These are phyloP conservation scores for Orthonychiurus folsomi DNA, from an alignment of 2,888 invertebrate genomes.

Conservation along the genomic window DNA sequence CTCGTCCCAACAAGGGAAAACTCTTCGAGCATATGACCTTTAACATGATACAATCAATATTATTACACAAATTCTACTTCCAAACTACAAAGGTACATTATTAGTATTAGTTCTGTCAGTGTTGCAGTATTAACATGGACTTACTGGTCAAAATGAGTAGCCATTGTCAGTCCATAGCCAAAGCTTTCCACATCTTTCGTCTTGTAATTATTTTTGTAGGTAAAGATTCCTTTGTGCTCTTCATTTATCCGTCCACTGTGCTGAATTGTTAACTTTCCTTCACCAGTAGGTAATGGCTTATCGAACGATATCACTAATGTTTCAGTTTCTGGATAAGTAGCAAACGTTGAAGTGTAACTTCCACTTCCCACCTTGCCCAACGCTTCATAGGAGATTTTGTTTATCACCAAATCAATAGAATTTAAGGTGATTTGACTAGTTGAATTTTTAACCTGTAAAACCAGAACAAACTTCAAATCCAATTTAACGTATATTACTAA, in stretches of 20 bases:
- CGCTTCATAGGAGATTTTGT: not conserved
- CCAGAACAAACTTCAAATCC: not conserved
- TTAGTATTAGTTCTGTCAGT: too few species aligned
- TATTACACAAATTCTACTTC: too few species aligned
- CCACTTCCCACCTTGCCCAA: not conserved
- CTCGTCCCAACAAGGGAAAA: not conserved
- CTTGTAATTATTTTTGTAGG: too few species aligned
- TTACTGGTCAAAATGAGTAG: too few species aligned
- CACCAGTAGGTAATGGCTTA: not conserved
- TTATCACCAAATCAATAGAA: not conserved
- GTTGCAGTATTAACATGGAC: too few species aligned
- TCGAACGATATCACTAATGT: not conserved
- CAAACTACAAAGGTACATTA: too few species aligned
- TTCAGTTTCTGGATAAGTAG: not conserved
- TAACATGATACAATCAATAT: too few species aligned
- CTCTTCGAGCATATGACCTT: conserved; percentile 1
- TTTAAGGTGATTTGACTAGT: not conserved
- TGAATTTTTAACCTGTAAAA: not conserved
- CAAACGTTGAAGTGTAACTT: not conserved
- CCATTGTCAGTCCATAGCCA: too few species aligned
- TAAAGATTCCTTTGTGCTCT: not conserved
- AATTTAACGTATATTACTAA: not conserved
- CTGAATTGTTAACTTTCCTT: not conserved
- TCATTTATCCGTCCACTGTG: not conserved
- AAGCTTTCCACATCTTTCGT: too few species aligned